Percentiles rank a stretch among this genome's conserved stretches.
Evolutionary conservation across 2,888 invertebrate genomes (phyloP).

Genomic region (Mythimna lalbum): DNA sequence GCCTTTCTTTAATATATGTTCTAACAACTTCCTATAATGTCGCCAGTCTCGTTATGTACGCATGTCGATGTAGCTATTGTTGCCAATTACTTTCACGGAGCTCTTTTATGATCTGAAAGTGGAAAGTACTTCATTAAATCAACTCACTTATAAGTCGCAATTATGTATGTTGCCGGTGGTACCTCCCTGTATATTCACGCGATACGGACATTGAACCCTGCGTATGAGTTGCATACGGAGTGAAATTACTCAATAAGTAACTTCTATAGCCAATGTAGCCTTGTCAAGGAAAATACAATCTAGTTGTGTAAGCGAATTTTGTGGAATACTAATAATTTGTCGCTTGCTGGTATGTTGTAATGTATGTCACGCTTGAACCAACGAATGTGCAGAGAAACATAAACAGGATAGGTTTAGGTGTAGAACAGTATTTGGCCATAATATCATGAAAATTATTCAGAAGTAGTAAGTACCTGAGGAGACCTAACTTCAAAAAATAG

Average conservation of each 20-base stretch:
- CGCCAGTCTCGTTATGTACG: constrained; percentile 49
- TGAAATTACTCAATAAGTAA: constrained; percentile 46
- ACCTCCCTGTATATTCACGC: constrained; percentile 68
- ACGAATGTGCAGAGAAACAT: constrained; percentile 17
- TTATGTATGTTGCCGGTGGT: constrained; percentile 71
- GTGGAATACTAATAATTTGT: constrained; percentile 31
- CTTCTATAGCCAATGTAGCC: constrained; percentile 28
- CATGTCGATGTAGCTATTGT: constrained; percentile 61
- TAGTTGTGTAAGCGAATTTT: constrained; percentile 43
- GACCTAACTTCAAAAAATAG: neutral
- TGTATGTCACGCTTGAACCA: neutral
- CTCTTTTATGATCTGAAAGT: constrained; percentile 82
- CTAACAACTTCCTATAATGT: constrained; percentile 59
- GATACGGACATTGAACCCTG: constrained; percentile 68
- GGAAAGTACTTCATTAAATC: constrained; percentile 85
- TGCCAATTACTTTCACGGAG: constrained; percentile 80
- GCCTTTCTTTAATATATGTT: constrained; percentile 32
- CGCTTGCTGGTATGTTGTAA: constrained; percentile 24
- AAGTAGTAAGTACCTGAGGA: neutral
- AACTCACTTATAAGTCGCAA: constrained; percentile 71
- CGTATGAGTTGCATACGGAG: constrained; percentile 47
- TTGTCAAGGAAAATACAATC: constrained; percentile 29
- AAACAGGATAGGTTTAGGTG: neutral
- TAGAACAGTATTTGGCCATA: neutral
- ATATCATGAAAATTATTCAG: neutral